Evolutionary conservation across 2,888 invertebrate genomes (phyloP).

Genomic region (Tuta absoluta): DNA sequence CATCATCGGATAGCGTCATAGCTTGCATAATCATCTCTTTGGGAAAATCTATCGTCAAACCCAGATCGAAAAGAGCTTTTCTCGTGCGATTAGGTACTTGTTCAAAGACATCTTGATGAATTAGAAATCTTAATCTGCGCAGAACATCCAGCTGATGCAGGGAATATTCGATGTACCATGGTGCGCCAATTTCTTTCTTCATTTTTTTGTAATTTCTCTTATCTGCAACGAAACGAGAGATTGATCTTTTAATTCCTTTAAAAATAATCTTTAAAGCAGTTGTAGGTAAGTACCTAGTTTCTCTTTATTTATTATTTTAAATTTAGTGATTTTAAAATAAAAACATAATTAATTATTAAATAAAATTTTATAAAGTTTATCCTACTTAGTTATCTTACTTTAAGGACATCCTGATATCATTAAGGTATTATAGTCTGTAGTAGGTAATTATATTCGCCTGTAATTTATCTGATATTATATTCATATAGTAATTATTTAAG

Average conservation of each 20-base stretch:
- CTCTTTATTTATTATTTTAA: too few relatives aligned
- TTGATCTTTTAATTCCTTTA: background rate
- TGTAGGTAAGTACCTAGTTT: too few relatives aligned
- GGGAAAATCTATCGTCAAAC: conserved; percentile 57
- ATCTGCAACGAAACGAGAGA: background rate
- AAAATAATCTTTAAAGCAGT: too few relatives aligned
- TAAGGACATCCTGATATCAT: too few relatives aligned
- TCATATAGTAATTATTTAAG: too few relatives aligned
- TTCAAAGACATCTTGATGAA: conserved; percentile 70
- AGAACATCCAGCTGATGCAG: conserved; percentile 57
- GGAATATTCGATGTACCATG: conserved; percentile 68
- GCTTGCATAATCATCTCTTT: conserved; percentile 55
- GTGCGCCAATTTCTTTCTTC: conserved; percentile 47
- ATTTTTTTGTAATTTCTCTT: background rate
- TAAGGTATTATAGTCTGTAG: too few relatives aligned
- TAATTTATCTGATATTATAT: too few relatives aligned
- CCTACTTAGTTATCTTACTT: too few relatives aligned
- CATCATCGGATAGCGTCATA: conserved; percentile 56
- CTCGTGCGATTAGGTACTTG: conserved; percentile 59
- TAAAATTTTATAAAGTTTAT: too few relatives aligned
- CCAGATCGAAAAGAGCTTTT: conserved; percentile 57
- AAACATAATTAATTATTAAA: too few relatives aligned
- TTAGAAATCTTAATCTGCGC: conserved; percentile 49
- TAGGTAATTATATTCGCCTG: too few relatives aligned
- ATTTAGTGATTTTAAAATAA: too few relatives aligned